Conservation (phyloP, 2,888 invertebrate species). For the Synergus japonicus region DNA sequence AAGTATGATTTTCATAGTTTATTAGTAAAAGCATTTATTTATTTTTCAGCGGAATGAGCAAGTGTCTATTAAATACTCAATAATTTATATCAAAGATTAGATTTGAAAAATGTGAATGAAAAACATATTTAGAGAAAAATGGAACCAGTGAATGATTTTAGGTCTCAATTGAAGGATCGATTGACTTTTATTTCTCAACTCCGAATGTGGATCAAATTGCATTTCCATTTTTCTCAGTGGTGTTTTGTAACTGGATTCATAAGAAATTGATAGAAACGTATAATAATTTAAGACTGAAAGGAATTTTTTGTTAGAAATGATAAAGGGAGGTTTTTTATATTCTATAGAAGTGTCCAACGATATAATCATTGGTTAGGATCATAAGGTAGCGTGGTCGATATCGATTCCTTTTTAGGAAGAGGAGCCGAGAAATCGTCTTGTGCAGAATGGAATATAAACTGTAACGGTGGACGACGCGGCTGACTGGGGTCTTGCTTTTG, state of each 20-base stretch:
- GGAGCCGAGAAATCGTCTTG: constrained; percentile 60
- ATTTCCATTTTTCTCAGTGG: neutral
- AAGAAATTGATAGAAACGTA: constrained; percentile 31
- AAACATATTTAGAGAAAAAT: neutral
- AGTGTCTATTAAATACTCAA: neutral
- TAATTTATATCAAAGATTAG: neutral
- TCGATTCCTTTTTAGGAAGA: constrained; percentile 60
- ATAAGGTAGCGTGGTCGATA: constrained; percentile 57
- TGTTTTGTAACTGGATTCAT: constrained; percentile 21
- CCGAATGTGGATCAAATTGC: neutral
- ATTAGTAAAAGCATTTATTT: too few relatives aligned
- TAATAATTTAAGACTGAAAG: constrained; percentile 13
- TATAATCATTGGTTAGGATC: constrained; percentile 51
- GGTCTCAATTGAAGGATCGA: constrained; percentile 25
- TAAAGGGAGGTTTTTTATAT: constrained; percentile 16
- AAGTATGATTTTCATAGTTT: too few relatives aligned
- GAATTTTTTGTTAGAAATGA: constrained; percentile 4
- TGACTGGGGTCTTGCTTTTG: constrained; percentile 69
- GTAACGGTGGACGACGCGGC: constrained; percentile 67
- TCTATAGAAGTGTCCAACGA: constrained; percentile 33
- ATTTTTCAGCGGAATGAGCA: too few relatives aligned
- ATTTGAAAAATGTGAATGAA: neutral
- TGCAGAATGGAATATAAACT: constrained; percentile 69
- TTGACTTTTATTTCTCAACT: constrained; percentile 28
- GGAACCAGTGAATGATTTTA: constrained; percentile 3